Evolutionary conservation across 2,113 vertebrate genomes (phyloP).

Genomic region (Electrona antarctica): DNA sequence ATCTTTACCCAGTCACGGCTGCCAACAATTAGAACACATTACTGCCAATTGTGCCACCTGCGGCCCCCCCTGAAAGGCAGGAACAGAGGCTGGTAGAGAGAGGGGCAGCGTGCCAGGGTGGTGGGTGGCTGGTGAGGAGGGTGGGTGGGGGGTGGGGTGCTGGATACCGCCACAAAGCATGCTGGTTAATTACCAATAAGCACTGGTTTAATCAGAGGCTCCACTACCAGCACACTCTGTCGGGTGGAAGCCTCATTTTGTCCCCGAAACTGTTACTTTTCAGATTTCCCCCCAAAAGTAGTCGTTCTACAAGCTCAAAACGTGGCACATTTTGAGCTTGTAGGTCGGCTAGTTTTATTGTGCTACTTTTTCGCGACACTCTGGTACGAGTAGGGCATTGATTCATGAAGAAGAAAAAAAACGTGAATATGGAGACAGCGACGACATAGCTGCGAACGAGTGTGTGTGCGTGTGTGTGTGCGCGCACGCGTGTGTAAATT

Average conservation of each 20-base stretch:
- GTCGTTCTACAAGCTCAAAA: no score
- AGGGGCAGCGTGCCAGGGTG: slow-evolving; percentile 54
- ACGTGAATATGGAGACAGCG: no score
- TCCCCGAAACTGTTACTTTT: no score
- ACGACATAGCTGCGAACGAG: slow-evolving; percentile 45
- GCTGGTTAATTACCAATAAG: slow-evolving; percentile 76
- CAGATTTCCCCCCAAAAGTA: no score
- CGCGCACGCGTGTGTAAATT: background rate
- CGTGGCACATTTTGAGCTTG: no score
- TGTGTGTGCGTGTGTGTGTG: background rate
- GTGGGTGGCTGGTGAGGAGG: slow-evolving; percentile 37
- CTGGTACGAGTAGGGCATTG: no score
- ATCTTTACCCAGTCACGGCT: slow-evolving; percentile 64
- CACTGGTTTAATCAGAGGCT: slow-evolving; percentile 63
- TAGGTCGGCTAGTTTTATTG: no score
- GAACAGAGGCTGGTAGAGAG: slow-evolving; percentile 50
- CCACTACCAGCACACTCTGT: slow-evolving; percentile 33
- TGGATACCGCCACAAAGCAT: slow-evolving; percentile 68
- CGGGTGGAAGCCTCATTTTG: no score
- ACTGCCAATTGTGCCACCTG: slow-evolving; percentile 79
- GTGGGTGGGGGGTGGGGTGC: slow-evolving; percentile 23
- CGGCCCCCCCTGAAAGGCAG: slow-evolving; percentile 64
- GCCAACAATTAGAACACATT: slow-evolving; percentile 77
- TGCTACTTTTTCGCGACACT: no score
- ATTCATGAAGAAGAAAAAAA: no score